Evolutionary conservation across 2,113 vertebrate genomes (phyloP).

Genomic region (Silurus meridionalis): DNA sequence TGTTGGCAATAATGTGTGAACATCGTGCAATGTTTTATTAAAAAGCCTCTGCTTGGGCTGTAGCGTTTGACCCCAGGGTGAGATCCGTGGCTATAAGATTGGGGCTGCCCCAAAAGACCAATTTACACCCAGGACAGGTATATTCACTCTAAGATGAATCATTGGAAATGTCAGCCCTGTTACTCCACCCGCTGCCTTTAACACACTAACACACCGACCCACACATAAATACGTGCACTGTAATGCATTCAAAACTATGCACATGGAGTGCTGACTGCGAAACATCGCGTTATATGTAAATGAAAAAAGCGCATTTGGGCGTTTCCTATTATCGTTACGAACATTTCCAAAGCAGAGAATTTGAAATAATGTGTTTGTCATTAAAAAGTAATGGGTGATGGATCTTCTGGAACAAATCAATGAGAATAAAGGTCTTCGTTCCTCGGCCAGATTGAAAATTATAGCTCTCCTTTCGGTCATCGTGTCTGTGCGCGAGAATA

Average conservation of each 20-base stretch:
- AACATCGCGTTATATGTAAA: too few species aligned
- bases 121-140: slow-evolving; percentile 56
- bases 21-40: slow-evolving; percentile 56
- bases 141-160: slow-evolving; percentile 54
- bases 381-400: slow-evolving; percentile 71
- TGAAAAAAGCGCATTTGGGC: too few species aligned
- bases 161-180: slow-evolving; percentile 52
- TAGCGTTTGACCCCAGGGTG: slow-evolving; percentile 46
- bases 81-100: slow-evolving; percentile 47
- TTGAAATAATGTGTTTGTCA: slow-evolving; percentile 34
- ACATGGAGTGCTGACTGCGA: background rate
- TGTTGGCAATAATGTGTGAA: slow-evolving; percentile 45
- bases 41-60: slow-evolving; percentile 48
- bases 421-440: slow-evolving; percentile 73
- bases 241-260: slow-evolving; percentile 18
- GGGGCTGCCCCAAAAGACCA: slow-evolving; percentile 51
- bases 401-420: slow-evolving; percentile 76
- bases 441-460: slow-evolving; percentile 71
- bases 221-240: slow-evolving; percentile 21
- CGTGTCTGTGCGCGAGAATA: slow-evolving; percentile 57
- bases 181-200: slow-evolving; percentile 38
- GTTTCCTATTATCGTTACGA: too few species aligned
- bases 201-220: background rate
- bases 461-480: slow-evolving; percentile 72
- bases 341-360: background rate